Percentiles rank a stretch among this genome's conserved stretches.
phyloP scores from a whole-genome alignment of 2,888 invertebrate genomes.

The Nasonia oneida region DNA sequence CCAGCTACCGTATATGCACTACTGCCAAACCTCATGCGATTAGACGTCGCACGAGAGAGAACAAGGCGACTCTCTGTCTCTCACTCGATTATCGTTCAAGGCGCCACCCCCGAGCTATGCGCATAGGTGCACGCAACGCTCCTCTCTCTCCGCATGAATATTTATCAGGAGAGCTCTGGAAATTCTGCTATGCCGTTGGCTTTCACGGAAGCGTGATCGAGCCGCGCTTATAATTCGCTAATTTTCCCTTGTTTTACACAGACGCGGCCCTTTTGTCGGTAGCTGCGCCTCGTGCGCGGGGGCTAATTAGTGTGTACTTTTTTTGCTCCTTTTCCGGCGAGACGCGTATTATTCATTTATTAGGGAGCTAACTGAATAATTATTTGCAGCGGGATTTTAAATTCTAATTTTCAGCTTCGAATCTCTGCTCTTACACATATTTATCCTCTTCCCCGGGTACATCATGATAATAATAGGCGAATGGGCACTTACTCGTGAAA shows the following conservation, averaged over 20 bases:
- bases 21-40: constrained; percentile 17
- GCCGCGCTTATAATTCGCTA: constrained; percentile 32
- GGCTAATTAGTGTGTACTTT: neutral
- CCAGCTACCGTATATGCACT: neutral
- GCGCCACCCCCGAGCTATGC: constrained; percentile 38
- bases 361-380: neutral
- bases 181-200: constrained; percentile 19
- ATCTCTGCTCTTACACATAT: too few relatives aligned
- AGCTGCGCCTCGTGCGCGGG: neutral
- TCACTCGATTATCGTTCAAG: constrained; percentile 56
- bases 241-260: constrained; percentile 25
- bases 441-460: too few relatives aligned
- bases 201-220: neutral
- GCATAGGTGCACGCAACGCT: constrained; percentile 21
- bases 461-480: too few relatives aligned
- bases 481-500: neutral
- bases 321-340: neutral
- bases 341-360: neutral
- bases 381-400: neutral
- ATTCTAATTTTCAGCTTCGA: neutral
- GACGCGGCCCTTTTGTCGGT: too few relatives aligned
- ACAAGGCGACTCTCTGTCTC: neutral
- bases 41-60: neutral
- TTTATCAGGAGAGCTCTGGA: constrained; percentile 47
- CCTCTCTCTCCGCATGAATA: constrained; percentile 43